Evolutionary conservation across 2,113 vertebrate species (phyloP).

Genomic region (Mellivora capensis): DNA sequence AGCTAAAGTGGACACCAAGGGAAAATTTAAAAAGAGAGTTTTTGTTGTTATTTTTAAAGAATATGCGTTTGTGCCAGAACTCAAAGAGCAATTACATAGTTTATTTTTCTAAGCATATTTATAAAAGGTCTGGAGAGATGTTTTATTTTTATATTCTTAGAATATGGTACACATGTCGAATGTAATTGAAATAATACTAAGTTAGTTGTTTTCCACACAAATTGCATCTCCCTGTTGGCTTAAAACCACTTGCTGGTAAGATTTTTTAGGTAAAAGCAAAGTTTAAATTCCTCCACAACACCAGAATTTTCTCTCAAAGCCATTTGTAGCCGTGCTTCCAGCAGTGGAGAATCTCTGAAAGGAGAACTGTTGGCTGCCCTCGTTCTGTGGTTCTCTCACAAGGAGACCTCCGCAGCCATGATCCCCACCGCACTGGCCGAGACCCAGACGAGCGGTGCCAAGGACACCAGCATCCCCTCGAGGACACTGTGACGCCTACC

Average conservation of each 20-base stretch:
- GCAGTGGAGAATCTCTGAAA: neutral
- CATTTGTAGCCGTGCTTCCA: neutral
- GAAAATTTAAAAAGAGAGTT: conserved; percentile 53
- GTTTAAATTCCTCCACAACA: neutral
- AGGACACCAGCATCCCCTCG: fast-evolving
- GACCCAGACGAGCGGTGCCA: fast-evolving
- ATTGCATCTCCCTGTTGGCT: conserved; percentile 71
- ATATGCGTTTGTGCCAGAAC: conserved; percentile 66
- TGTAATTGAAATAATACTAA: conserved; percentile 75
- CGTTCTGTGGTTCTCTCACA: neutral
- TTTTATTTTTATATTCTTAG: conserved; percentile 77
- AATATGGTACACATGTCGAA: conserved; percentile 67
- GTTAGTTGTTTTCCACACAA: conserved; percentile 72
- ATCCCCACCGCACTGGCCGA: fast-evolving
- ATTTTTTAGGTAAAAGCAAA: conserved; percentile 34
- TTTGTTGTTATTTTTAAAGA: conserved; percentile 29
- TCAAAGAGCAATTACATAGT: conserved; percentile 73
- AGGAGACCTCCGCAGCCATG: neutral
- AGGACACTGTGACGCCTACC: fast-evolving
- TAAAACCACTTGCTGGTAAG: conserved; percentile 59
- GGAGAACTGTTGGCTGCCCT: neutral
- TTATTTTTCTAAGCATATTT: conserved; percentile 79
- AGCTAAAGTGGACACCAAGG: neutral
- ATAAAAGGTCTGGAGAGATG: conserved; percentile 72
- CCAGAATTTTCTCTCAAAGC: neutral